Conservation (phyloP, 2,888 invertebrate genomes). For the Syrista parreyssii region DNA sequence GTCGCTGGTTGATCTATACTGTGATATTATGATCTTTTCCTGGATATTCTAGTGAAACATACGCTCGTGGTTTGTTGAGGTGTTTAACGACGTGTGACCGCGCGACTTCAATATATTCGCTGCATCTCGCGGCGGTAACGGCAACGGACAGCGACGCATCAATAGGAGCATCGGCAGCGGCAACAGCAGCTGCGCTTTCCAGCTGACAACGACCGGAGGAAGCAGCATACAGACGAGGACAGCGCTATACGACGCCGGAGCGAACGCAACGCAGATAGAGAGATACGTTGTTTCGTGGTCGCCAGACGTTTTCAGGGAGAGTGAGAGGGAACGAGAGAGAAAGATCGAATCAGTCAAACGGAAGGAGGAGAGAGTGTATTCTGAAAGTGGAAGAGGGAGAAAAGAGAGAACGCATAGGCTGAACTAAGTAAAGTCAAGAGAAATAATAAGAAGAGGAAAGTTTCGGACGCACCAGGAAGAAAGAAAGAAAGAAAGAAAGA, state of each 20-base stretch:
- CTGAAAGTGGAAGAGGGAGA: slow-evolving; percentile 8
- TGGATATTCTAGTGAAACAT: slow-evolving; percentile 51
- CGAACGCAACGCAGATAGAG: too few relatives aligned
- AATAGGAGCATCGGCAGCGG: too few relatives aligned
- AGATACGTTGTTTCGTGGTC: too few relatives aligned
- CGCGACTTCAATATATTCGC: neutral
- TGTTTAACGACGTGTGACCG: slow-evolving; percentile 1
- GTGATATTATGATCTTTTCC: slow-evolving; percentile 44
- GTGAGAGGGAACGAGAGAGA: too few relatives aligned
- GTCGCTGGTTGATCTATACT: neutral
- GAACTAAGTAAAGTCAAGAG: slow-evolving; percentile 12
- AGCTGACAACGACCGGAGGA: too few relatives aligned
- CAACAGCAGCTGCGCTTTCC: too few relatives aligned
- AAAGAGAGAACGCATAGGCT: slow-evolving; percentile 13
- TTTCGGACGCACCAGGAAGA: neutral
- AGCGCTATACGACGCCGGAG: too few relatives aligned
- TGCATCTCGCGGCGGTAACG: neutral
- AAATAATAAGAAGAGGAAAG: slow-evolving; percentile 2
- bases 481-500: too few relatives aligned
- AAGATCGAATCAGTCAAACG: too few relatives aligned
- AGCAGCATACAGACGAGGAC: too few relatives aligned
- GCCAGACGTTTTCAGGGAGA: too few relatives aligned
- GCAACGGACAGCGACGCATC: too few relatives aligned
- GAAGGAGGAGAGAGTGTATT: neutral
- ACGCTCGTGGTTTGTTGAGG: neutral